Evolutionary conservation across 53 echinoderm and acorn worm species (phyloP).

Genomic region (Echinarachnius parma): DNA sequence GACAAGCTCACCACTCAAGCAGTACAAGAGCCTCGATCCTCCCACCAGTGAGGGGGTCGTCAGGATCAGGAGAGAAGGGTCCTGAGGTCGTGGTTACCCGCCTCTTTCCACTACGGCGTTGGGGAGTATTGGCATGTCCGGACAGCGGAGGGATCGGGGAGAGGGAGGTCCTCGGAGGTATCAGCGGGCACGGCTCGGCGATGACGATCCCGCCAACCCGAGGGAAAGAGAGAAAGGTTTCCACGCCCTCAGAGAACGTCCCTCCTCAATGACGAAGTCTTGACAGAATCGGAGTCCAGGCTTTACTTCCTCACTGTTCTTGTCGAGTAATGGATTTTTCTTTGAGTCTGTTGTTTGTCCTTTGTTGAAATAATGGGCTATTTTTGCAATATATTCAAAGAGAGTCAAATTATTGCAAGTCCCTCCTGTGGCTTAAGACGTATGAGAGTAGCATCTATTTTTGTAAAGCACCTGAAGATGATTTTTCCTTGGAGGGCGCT

Average conservation of each 20-base stretch:
- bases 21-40: slow-evolving; percentile 82
- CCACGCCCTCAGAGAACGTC: slow-evolving; percentile 93
- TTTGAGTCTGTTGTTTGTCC: no score
- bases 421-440: no score
- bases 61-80: slow-evolving; percentile 22
- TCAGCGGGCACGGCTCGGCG: slow-evolving; percentile 57
- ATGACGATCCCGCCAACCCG: slow-evolving; percentile 73
- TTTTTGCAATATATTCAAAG: no score
- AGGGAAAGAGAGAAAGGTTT: slow-evolving; percentile 83
- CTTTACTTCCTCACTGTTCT: slow-evolving; percentile 88
- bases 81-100: slow-evolving; percentile 54
- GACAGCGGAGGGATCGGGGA: slow-evolving; percentile 44
- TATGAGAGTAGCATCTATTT: no score
- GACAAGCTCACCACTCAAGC: slow-evolving; percentile 91
- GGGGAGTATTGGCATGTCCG: no score
- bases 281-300: slow-evolving; percentile 90
- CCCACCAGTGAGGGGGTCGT: slow-evolving; percentile 30
- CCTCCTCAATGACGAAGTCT: slow-evolving; percentile 93
- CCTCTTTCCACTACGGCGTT: neutral
- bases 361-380: no score
- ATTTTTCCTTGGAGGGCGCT: no score
- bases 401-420: no score
- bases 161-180: slow-evolving; percentile 51
- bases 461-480: no score
- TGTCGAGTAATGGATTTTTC: no score